Evolutionary conservation across 1,140 invertebrate genomes (phyloP).

Genomic region (Megalonaias nervosa): DNA sequence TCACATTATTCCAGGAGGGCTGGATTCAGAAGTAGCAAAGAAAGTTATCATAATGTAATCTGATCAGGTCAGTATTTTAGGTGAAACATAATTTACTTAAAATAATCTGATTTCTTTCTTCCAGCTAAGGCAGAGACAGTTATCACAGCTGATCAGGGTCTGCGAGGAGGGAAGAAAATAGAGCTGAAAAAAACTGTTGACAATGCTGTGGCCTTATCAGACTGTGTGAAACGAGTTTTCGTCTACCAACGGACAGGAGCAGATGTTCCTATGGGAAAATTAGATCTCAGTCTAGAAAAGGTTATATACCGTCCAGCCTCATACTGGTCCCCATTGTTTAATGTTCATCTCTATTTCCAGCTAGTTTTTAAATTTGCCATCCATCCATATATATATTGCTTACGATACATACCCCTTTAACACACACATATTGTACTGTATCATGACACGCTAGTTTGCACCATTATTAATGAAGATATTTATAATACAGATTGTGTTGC

Average conservation of each 20-base stretch:
- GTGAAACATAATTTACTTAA: too few species aligned
- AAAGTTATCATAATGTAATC: background rate
- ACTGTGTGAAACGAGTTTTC: conserved; percentile 72
- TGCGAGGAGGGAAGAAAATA: conserved; percentile 73
- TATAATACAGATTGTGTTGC: too few species aligned
- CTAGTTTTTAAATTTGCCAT: too few species aligned
- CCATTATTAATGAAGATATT: too few species aligned
- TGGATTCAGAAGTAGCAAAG: too few species aligned
- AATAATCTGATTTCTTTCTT: conserved; percentile 15
- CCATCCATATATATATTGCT: too few species aligned
- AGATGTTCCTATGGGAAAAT: conserved; percentile 62
- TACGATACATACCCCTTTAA: too few species aligned
- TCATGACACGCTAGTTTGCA: too few species aligned
- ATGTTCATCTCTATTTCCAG: too few species aligned
- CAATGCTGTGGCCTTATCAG: conserved; percentile 70
- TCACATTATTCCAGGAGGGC: too few species aligned
- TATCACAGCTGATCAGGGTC: conserved; percentile 73
- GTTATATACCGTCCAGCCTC: conserved; percentile 27
- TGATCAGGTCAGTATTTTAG: background rate
- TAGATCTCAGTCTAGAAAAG: conserved; percentile 67
- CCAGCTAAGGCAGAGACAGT: conserved; percentile 72
- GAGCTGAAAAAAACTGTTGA: conserved; percentile 74
- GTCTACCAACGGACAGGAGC: conserved; percentile 70
- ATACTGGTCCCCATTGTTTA: too few species aligned
- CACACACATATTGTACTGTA: too few species aligned